Percentiles rank a stretch among this genome's conserved stretches.
phyloP scores from a whole-genome alignment of 2,888 invertebrate genomes.

The Athalia rosae region DNA sequence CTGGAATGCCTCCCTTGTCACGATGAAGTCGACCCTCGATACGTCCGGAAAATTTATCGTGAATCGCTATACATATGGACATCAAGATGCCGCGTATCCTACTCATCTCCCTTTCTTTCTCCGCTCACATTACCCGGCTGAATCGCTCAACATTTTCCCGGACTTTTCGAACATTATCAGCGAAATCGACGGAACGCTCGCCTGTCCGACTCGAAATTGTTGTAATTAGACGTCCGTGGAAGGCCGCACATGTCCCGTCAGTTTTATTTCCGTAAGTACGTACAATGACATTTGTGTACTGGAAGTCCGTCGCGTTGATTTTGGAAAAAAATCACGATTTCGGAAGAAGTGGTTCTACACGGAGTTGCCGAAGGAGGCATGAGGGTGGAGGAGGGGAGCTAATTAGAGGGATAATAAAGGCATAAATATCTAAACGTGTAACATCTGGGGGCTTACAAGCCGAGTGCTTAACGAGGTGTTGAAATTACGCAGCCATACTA shows the following conservation, averaged over 20 bases:
- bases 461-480: slow-evolving; percentile 45
- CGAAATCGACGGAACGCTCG: too few relatives aligned
- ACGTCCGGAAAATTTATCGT: slow-evolving; percentile 59
- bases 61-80: slow-evolving; percentile 17
- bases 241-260: too few relatives aligned
- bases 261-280: too few relatives aligned
- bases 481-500: slow-evolving; percentile 41
- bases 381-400: slow-evolving; percentile 23
- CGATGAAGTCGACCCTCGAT: slow-evolving; percentile 55
- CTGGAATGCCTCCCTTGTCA: slow-evolving; percentile 51
- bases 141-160: too few relatives aligned
- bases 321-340: neutral
- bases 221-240: too few relatives aligned
- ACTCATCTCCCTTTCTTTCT: slow-evolving; percentile 9
- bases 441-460: slow-evolving; percentile 51
- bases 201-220: too few relatives aligned
- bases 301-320: neutral
- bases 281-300: too few relatives aligned
- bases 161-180: too few relatives aligned
- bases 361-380: neutral
- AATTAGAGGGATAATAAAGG: slow-evolving; percentile 53
- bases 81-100: neutral
- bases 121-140: neutral
- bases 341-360: neutral
- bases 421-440: slow-evolving; percentile 53